Evolutionary conservation across 2,888 invertebrate species (phyloP).

Genomic region (Nemoura dubitans): DNA sequence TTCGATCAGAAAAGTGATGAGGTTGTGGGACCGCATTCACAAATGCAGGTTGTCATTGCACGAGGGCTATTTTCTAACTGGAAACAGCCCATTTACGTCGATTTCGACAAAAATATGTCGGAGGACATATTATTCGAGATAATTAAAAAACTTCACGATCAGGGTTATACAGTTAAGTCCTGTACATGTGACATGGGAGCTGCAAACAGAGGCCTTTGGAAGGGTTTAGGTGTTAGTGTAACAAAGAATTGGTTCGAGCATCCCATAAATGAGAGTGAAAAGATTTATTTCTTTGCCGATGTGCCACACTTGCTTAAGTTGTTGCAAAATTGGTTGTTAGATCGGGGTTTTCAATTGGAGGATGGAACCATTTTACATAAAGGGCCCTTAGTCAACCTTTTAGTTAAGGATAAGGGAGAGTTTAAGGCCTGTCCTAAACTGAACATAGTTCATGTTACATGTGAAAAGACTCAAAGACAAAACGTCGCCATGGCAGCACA

Average conservation of each 20-base stretch:
- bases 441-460: constrained; percentile 51
- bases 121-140: constrained; percentile 41
- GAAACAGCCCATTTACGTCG: too few species aligned
- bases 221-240: constrained; percentile 23
- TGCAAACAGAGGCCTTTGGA: constrained; percentile 48
- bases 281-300: constrained; percentile 45
- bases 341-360: constrained; percentile 43
- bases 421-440: too few species aligned
- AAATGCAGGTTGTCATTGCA: too few species aligned
- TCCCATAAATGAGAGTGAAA: constrained; percentile 26
- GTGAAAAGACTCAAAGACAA: constrained; percentile 52
- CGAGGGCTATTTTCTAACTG: too few species aligned
- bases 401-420: constrained; percentile 20
- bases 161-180: constrained; percentile 40
- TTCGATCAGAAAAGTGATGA: too few species aligned
- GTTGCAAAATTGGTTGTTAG: constrained; percentile 45
- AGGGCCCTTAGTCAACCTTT: constrained; percentile 16
- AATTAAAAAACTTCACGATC: constrained; percentile 41
- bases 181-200: constrained; percentile 46
- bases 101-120: constrained; percentile 48
- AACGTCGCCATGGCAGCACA: constrained; percentile 53
- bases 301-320: constrained; percentile 47
- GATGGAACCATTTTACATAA: constrained; percentile 33
- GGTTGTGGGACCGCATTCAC: too few species aligned
- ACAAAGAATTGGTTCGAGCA: constrained; percentile 36